These are phyloP conservation scores for Mesocricetus auratus DNA, from an alignment of 2,113 vertebrate genomes.

Conservation along the genomic window DNA sequence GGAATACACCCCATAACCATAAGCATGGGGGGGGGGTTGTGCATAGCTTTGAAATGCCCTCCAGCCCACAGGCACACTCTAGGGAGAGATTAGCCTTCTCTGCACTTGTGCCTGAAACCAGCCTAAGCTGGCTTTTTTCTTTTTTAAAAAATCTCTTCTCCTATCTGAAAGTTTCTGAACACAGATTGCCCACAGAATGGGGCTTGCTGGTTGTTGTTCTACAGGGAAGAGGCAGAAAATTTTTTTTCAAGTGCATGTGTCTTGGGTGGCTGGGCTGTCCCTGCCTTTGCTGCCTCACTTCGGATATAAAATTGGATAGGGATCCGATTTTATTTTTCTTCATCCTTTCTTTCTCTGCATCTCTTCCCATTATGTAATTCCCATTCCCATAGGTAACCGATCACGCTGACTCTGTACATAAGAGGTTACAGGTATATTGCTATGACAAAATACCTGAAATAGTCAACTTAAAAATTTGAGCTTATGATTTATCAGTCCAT, in stretches of 20 bases:
- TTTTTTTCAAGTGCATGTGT: neutral
- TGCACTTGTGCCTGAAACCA: neutral
- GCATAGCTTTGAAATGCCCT: neutral
- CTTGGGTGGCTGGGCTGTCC: neutral
- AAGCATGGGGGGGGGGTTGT: too few species aligned
- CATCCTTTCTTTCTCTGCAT: neutral
- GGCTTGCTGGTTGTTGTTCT: neutral
- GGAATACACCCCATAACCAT: neutral
- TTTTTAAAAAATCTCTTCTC: neutral
- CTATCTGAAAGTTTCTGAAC: neutral
- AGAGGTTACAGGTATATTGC: neutral
- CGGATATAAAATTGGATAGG: neutral
- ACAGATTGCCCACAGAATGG: neutral
- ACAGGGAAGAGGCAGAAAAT: neutral
- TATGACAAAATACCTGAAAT: neutral
- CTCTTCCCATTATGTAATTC: constrained; percentile 20
- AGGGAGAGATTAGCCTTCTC: neutral
- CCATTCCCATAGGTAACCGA: neutral
- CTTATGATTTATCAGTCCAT: neutral
- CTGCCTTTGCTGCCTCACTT: neutral
- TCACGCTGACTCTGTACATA: neutral
- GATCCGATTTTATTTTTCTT: neutral
- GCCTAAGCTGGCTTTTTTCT: neutral
- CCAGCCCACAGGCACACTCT: neutral
- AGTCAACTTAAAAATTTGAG: neutral